A percentile compares a stretch with the other conserved stretches of the same genome.
Conservation (phyloP, 2,797 vertebrate genomes). For the Acestrorhynchus altus region DNA sequence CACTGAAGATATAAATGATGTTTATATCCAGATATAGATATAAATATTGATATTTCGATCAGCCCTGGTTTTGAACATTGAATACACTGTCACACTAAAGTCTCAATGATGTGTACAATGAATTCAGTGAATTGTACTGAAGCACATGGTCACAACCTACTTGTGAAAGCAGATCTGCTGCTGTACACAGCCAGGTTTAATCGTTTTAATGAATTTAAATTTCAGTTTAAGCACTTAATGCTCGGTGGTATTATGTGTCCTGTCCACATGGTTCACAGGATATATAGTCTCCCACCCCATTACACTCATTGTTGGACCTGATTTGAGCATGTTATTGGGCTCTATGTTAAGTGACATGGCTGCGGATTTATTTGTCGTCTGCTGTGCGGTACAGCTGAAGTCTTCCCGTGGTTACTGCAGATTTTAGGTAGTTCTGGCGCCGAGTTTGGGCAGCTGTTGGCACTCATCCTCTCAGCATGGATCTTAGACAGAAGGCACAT, state of each 20-base stretch:
- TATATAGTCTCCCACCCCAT: not conserved
- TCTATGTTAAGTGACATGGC: not conserved
- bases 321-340: not conserved
- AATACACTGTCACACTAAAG: no score
- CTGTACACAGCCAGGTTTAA: not conserved
- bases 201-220: not conserved
- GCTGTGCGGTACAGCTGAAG: not conserved
- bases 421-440: slow-evolving; percentile 8
- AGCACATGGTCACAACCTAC: not conserved
- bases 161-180: not conserved
- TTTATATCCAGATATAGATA: no score
- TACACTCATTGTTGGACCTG: not conserved
- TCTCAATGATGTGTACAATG: no score
- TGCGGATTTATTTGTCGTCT: not conserved
- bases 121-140: not conserved
- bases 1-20: no score
- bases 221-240: not conserved
- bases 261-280: not conserved
- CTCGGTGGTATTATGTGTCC: not conserved
- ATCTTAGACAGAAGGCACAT: slow-evolving; percentile 75
- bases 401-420: not conserved
- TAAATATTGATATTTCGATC: no score
- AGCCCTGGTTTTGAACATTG: not conserved
- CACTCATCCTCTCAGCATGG: slow-evolving; percentile 67
- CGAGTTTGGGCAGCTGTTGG: slow-evolving; percentile 76